Evolutionary conservation across 92 coral and sea anemone genomes (phyloP).

Genomic region (Umimayanthus kanabou): DNA sequence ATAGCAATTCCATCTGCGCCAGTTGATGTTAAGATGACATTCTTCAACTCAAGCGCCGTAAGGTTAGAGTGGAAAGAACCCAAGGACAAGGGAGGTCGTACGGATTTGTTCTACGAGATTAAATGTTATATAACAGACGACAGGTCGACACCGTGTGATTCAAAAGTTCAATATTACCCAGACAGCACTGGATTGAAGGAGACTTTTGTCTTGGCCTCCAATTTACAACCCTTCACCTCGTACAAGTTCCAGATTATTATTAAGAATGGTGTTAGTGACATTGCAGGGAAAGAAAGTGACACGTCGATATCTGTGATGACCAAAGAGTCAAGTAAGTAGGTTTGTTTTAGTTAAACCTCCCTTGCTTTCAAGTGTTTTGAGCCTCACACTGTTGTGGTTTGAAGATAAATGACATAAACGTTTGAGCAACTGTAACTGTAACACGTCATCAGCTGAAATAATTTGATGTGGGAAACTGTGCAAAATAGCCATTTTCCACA

Average conservation of each 20-base stretch:
- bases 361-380: no score
- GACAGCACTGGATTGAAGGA: not conserved
- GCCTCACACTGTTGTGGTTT: no score
- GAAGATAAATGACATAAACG: no score
- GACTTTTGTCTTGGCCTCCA: not conserved
- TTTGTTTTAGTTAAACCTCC: not conserved
- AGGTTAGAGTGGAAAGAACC: not conserved
- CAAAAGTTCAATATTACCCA: not conserved
- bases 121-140: not conserved
- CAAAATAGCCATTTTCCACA: no score
- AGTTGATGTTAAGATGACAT: not conserved
- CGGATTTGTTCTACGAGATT: not conserved
- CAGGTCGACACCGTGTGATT: not conserved
- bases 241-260: no score
- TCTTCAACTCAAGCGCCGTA: not conserved
- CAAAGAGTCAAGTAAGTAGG: no score
- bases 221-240: not conserved
- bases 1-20: slow-evolving; percentile 24
- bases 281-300: no score
- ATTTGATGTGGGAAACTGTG: no score
- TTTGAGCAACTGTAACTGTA: no score
- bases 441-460: no score
- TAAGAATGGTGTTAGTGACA: no score
- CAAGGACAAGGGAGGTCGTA: not conserved
- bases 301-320: no score